Evolutionary conservation across 2,888 invertebrate species (phyloP), one percentile per base, ranked within the genome.

Genomic region (Embidobia sp.): DNA sequence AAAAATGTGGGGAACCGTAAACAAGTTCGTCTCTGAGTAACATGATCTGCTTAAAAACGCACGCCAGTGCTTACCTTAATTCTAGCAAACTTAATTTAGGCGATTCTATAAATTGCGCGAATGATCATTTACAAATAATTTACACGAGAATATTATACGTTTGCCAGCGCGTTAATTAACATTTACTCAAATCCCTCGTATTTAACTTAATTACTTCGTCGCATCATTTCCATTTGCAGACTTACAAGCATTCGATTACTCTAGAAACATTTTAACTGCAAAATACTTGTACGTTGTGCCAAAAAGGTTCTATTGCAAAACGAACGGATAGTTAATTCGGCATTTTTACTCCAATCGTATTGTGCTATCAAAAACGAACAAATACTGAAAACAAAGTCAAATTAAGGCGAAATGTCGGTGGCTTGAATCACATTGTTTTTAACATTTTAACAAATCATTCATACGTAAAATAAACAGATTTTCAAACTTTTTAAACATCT

Each of bases 131-230:
- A 51, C 51, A 59, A 69, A 69, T 69, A 16, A 59, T 69, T 44
- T 69, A 59, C 61, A 70, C 61, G 61, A 70, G 59, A 70, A 70
- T 70, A 70, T 61, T 61, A 70, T 61, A 61, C 61, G 49, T 31
- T 51, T 51, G 13, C 53, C 46, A 53, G 42, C 19, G 51, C 31
- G 49, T 59, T 33, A 51, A 31, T 31, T 26, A 31, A 44, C 13
- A 51, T 53, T 53, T n/a, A 35, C 35, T 48, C 44, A 53, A 26
- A 57, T 69, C 59, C 27, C 31, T 51, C 51, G 69, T 51, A 69
- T 51, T 59, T 27, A 67, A 67, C 16, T 67, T 40, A 37, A 48
- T 67, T 55, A 55, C 44, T 55, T 46, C 53, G n/a, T 66, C 51
- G 53, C 53, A 27, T 44, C 40, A 44, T 51, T n/a, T n/a, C n/a